These are phyloP conservation scores for Cottoperca gobio DNA, from an alignment of 2,797 vertebrate species.

Conservation along the genomic window DNA sequence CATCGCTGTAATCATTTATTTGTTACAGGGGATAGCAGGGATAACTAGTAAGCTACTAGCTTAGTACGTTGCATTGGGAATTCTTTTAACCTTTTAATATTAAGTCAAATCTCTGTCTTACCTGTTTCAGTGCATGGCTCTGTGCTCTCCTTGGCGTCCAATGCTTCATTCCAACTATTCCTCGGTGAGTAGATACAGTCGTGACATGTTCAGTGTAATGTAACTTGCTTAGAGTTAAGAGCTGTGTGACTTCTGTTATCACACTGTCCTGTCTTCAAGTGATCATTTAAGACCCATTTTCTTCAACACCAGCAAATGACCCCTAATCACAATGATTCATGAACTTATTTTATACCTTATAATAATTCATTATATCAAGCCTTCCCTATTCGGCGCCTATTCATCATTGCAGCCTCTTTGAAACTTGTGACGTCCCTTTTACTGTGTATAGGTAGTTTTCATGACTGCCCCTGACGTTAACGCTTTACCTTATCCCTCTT, in stretches of 20 bases:
- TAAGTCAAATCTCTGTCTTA: conserved; percentile 17
- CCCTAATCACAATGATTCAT: background rate
- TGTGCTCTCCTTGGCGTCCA: conserved; percentile 96
- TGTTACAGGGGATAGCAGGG: background rate
- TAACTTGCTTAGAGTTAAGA: background rate
- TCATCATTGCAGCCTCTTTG: background rate
- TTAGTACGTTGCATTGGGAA: background rate
- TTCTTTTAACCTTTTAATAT: background rate
- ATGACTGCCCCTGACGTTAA: conserved; percentile 41
- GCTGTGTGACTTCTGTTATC: conserved; percentile 2
- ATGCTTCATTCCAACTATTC: conserved; percentile 97
- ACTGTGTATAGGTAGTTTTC: conserved; percentile 15
- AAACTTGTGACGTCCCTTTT: background rate
- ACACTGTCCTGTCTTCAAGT: background rate
- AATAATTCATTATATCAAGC: background rate
- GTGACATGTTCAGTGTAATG: background rate
- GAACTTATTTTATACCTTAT: background rate
- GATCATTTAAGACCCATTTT: background rate
- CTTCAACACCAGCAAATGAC: background rate
- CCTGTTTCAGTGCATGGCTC: conserved; percentile 93
- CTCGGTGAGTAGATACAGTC: conserved; percentile 87
- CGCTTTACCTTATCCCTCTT: conserved; percentile 33
- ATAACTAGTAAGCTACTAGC: background rate
- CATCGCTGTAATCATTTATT: background rate
- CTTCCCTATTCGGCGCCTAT: background rate